These are phyloP conservation scores for Lepidochitona cinerea DNA, from an alignment of 2,888 invertebrate genomes.

Conservation along the genomic window DNA sequence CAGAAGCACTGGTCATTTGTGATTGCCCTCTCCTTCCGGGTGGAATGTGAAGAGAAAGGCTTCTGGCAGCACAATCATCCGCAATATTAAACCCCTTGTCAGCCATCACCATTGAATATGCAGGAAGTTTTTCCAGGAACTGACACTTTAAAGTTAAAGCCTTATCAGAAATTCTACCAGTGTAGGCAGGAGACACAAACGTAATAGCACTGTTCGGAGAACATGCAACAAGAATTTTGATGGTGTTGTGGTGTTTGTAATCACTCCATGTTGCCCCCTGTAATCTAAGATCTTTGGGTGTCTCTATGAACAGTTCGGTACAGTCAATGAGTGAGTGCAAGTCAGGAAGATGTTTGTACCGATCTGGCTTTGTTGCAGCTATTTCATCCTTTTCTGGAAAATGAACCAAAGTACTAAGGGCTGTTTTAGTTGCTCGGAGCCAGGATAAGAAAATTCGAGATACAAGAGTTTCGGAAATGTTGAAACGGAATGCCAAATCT, in stretches of 20 bases:
- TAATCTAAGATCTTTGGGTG: conserved; percentile 26
- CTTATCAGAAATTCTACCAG: conserved; percentile 34
- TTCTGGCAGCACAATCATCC: conserved; percentile 16
- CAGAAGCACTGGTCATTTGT: conserved; percentile 27
- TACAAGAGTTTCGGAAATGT: conserved; percentile 20
- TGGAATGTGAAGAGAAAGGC: conserved; percentile 25
- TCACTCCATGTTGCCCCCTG: conserved; percentile 34
- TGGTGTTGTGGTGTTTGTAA: conserved; percentile 42
- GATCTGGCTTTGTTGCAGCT: conserved; percentile 20
- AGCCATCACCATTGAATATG: conserved; percentile 30
- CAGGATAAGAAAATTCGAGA: conserved; percentile 24
- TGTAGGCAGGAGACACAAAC: conserved; percentile 23
- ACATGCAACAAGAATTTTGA: conserved; percentile 31
- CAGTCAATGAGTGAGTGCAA: conserved; percentile 25
- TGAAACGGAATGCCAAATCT: conserved; percentile 27
- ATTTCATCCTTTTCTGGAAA: conserved; percentile 19
- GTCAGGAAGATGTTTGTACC: conserved; percentile 18
- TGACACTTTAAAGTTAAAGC: conserved; percentile 28
- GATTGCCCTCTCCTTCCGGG: conserved; percentile 29
- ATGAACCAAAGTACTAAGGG: conserved; percentile 16
- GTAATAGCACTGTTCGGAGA: conserved; percentile 33
- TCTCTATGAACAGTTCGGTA: conserved; percentile 23
- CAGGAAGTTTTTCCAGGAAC: conserved; percentile 26
- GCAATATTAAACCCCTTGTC: conserved; percentile 38
- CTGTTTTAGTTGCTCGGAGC: conserved; percentile 17